Base-by-base conservation (phyloP, 2,888 invertebrate genomes). In the Mesodorylaimus sp. region DNA sequence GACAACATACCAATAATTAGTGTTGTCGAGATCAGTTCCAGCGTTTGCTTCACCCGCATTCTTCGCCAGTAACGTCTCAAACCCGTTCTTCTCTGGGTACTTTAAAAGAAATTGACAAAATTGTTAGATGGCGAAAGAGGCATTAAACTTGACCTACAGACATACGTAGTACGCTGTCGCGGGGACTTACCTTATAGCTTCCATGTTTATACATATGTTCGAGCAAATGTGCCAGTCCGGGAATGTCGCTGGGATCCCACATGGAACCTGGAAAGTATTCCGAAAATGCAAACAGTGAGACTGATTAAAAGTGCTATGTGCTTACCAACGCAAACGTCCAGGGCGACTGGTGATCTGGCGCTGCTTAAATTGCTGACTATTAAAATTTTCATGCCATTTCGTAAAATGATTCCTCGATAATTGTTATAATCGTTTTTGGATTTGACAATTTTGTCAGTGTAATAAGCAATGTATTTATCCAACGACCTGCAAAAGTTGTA, bases 141-240 rank as follows among this genome's bases (percentile, higher is more conserved):
- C 13, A 45, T 24, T 45, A n/a, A n/a, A 10, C 13, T n/a, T 13
- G n/a, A 36, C 36, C n/a, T n/a, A 36, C n/a, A n/a, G n/a, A 16
- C 13, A 36, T 36, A 36, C 36, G n/a, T n/a, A n/a, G 36, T 13
- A 36, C 13, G 36, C 36, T 36, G n/a, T 10, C 13, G 36, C 13
- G 13, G 36, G 7, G 43, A 41, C 26, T 28, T 24, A 45, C 47
- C 68, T 93, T 93, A 65, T 83, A 74, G 0, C 93, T 95, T 3
- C 97, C 97, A 57, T 95, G 70, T 65, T 97, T 97, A 38, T 97
- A 75, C 95, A 97, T 97, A 69, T 97, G 95, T 66, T 97, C 95
- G 68, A 91, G 89, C 69, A 97, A 95, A 69, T 97, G 95, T 0
- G 95, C 95, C 57, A 95, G 67, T 0, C 95, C 95, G 0, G 85